These are phyloP conservation scores for Platyura marginata DNA, from an alignment of 1,140 invertebrate genomes.

Conservation along the genomic window DNA sequence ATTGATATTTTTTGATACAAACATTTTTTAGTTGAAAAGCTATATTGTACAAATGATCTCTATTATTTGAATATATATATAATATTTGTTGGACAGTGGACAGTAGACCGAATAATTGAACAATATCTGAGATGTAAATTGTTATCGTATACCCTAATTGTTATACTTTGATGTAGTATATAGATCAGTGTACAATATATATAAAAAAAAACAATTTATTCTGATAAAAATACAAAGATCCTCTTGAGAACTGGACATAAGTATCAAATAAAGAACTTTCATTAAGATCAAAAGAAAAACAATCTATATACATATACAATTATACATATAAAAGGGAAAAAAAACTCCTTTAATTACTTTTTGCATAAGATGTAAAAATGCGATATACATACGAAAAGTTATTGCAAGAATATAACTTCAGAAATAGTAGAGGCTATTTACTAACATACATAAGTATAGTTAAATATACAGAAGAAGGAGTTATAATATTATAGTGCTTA, in stretches of 20 bases:
- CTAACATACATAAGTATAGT: too few relatives aligned
- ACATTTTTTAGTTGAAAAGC: too few relatives aligned
- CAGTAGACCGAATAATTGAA: too few relatives aligned
- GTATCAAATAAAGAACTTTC: not conserved
- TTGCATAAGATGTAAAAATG: not conserved
- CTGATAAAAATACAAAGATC: not conserved
- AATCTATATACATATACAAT: too few relatives aligned
- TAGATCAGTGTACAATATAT: not conserved
- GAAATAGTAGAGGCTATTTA: too few relatives aligned
- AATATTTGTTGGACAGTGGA: not conserved
- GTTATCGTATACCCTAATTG: too few relatives aligned
- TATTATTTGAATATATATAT: not conserved
- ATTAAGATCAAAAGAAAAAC: not conserved
- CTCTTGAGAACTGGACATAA: not conserved
- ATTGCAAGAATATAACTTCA: too few relatives aligned
- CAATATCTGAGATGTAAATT: not conserved
- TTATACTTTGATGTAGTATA: not conserved
- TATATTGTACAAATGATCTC: too few relatives aligned
- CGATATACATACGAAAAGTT: too few relatives aligned
- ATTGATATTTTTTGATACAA: too few relatives aligned
- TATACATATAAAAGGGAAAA: not conserved
- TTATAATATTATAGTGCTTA: too few relatives aligned
- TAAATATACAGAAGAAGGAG: too few relatives aligned
- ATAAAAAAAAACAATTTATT: not conserved
- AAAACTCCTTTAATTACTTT: not conserved